These are phyloP conservation scores for Hyperopisus bebe DNA, from an alignment of 2,113 vertebrate genomes.

Conservation along the genomic window DNA sequence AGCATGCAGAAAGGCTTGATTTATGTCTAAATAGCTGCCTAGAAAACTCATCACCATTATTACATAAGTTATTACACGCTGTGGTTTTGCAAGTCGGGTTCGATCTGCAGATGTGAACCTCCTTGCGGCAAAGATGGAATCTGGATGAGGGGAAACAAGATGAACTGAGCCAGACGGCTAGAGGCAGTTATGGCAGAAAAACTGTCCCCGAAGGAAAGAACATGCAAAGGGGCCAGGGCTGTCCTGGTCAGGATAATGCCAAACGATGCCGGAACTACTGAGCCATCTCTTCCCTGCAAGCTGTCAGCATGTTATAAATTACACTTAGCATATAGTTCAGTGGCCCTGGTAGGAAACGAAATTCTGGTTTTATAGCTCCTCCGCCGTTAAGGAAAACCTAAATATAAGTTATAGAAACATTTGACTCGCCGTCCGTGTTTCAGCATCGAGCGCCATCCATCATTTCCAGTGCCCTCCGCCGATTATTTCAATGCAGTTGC, in stretches of 20 bases:
- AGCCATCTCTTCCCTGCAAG: not conserved
- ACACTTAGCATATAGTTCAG: not conserved
- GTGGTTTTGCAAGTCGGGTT: not conserved
- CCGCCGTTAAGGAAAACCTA: not conserved
- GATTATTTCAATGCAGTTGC: not conserved
- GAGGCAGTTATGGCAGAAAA: not conserved
- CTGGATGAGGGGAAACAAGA: not conserved
- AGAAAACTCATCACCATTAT: not conserved
- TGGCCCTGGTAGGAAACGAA: not conserved
- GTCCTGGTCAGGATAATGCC: not conserved
- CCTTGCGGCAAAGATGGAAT: not conserved
- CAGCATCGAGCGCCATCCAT: not conserved
- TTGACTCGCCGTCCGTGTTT: not conserved
- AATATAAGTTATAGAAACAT: conserved; percentile 8
- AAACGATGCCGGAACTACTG: not conserved
- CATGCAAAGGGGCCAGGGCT: not conserved
- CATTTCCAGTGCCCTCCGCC: not conserved
- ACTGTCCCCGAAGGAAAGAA: not conserved
- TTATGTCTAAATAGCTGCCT: not conserved
- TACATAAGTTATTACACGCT: not conserved
- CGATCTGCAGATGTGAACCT: not conserved
- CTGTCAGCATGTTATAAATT: not conserved
- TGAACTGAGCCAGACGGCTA: not conserved
- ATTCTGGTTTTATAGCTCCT: not conserved
- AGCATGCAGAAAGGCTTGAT: not conserved